Evolutionary conservation across 2,888 invertebrate species (phyloP), one percentile per base, ranked within the genome.

Genomic region (Philopedon plagiatum): DNA sequence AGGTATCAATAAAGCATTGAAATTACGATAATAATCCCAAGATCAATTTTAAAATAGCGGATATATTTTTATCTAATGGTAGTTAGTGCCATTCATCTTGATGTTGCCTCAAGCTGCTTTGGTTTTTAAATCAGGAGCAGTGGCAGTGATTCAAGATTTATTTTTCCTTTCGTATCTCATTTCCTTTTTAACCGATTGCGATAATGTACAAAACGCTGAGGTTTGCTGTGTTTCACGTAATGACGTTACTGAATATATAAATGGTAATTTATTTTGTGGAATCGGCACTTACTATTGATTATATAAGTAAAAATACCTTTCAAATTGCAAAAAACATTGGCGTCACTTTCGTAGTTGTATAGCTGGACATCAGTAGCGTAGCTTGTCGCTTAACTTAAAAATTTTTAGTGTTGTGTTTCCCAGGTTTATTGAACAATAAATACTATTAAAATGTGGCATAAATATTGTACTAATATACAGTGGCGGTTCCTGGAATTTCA

Each of bases 141-240:
- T 66, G 57, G 65, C 32, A 49, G 51, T 64, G 39, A 58, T 64
- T 64, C 63, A 70, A 63, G 63, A 71, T 71, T 71, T 71, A 71
- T 71, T 51, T 71, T 71, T 71, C 71, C 70, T 41, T 65, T 71
- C 56, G 63, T 58, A 70, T 70, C 70, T 70, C 70, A 70, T 70
- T 70, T 70, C 63, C 64, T 70, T 64, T 70, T 29, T 49, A 54
- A 49, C 41, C 29, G 61, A n/a, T n/a, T n/a, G n/a, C n/a, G n/a
- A 62, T 69, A 62, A 62, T 69, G 62, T 62, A 69, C 56, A 56
- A 69, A 69, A 69, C 44, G 68, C 62, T 69, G 62, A 69, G 60
- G 18, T 68, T 60, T 18, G 67, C 67, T 61, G 23, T 62, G 34
- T 56, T 56, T 41, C 37, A 18, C 44, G 62, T 69, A 69, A 69